A percentile compares a stretch with the other conserved stretches of the same genome.
Conservation (phyloP, 2,888 invertebrate species). For the Apotomis capreana region DNA sequence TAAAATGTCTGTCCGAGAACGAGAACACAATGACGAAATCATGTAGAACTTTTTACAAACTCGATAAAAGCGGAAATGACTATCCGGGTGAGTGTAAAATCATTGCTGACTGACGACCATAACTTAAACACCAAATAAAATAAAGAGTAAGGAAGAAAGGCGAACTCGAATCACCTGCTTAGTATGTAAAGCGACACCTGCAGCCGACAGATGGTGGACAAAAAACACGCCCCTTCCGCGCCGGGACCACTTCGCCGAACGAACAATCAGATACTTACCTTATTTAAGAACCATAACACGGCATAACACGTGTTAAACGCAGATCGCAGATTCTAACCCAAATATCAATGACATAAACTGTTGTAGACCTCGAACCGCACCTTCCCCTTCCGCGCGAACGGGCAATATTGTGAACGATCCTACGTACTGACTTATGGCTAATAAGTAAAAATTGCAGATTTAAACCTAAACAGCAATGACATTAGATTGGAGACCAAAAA, state of each 20-base stretch:
- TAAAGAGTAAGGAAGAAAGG: constrained; percentile 55
- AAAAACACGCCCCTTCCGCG: constrained; percentile 62
- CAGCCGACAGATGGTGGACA: constrained; percentile 74
- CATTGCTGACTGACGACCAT: constrained; percentile 14
- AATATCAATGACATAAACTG: constrained; percentile 10
- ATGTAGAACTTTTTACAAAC: neutral
- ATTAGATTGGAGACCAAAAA: too few relatives aligned
- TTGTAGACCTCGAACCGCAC: neutral
- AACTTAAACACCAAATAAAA: constrained; percentile 22
- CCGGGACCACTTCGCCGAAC: constrained; percentile 54
- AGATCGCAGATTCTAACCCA: constrained; percentile 4
- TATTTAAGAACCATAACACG: constrained; percentile 58
- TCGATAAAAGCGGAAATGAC: constrained; percentile 21
- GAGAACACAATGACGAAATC: too few relatives aligned
- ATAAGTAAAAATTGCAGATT: too few relatives aligned
- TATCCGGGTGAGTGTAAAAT: constrained; percentile 25
- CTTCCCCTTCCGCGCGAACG: too few relatives aligned
- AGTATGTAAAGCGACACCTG: constrained; percentile 78
- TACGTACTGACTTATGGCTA: too few relatives aligned
- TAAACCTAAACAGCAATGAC: too few relatives aligned
- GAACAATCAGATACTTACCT: constrained; percentile 35
- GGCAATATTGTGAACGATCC: too few relatives aligned
- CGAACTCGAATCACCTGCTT: constrained; percentile 79
- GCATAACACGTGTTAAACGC: constrained; percentile 54
- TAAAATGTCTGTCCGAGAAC: too few relatives aligned